Evolutionary conservation across 1,140 invertebrate genomes (phyloP).

Genomic region (Lucilia sericata): DNA sequence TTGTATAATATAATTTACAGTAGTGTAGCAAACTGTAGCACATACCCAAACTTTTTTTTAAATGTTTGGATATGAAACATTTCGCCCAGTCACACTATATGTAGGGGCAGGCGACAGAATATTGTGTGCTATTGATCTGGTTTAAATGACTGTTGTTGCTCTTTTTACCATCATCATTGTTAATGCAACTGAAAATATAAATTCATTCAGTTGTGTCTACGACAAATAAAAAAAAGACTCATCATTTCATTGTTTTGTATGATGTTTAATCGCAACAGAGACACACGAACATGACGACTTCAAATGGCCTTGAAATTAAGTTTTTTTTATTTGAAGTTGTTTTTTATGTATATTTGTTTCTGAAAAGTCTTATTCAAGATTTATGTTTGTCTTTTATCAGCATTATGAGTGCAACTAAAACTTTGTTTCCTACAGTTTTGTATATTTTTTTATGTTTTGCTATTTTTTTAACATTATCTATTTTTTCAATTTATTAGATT

Average conservation of each 20-base stretch:
- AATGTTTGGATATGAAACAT: no score
- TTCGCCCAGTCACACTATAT: no score
- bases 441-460: neutral
- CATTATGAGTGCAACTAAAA: conserved; percentile 20
- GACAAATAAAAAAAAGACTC: neutral
- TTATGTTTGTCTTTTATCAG: neutral
- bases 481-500: neutral
- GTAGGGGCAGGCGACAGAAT: no score
- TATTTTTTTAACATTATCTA: neutral
- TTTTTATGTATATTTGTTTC: neutral
- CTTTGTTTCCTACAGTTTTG: neutral
- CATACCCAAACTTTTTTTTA: no score
- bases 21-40: no score
- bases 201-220: neutral
- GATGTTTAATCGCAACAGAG: neutral
- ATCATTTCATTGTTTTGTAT: neutral
- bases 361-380: neutral
- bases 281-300: neutral
- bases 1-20: neutral
- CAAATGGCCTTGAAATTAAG: neutral
- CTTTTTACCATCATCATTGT: neutral
- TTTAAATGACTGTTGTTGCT: neutral
- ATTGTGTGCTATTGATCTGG: no score
- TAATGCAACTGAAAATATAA: neutral
- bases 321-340: neutral